A percentile compares a stretch with the other conserved stretches of the same genome.
Conservation (phyloP, 2,888 invertebrate species). For the Lasioglossum calceatum region DNA sequence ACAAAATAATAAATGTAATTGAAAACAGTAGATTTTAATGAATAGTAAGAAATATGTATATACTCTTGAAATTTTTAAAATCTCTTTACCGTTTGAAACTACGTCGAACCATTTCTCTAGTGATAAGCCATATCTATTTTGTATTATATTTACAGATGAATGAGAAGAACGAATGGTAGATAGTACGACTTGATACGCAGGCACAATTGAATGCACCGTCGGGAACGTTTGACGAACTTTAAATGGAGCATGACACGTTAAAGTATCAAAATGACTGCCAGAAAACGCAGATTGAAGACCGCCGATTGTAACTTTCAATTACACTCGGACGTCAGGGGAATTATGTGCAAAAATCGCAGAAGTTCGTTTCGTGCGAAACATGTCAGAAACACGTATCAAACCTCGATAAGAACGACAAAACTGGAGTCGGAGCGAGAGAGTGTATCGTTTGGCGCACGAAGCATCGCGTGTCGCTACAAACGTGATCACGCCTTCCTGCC, state of each 20-base stretch:
- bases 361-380: conserved; percentile 53
- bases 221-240: not conserved
- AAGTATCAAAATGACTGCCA: not conserved
- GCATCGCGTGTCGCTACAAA: conserved; percentile 63
- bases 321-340: conserved; percentile 29
- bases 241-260: not conserved
- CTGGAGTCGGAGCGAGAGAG: conserved; percentile 37
- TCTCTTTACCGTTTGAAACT: not conserved
- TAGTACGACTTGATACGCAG: not conserved
- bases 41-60: not conserved
- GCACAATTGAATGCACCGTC: not conserved
- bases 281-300: not conserved
- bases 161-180: not conserved
- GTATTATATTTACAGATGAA: not conserved
- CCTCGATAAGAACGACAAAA: conserved; percentile 42
- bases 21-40: not conserved
- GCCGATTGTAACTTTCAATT: conserved; percentile 46
- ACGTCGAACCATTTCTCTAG: not conserved
- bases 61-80: not conserved
- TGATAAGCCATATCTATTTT: not conserved
- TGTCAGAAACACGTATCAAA: conserved; percentile 51
- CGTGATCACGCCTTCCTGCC: conserved; percentile 52
- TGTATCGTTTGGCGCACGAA: conserved; percentile 55
- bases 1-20: not conserved
- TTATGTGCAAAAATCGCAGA: conserved; percentile 33